Base-by-base conservation (phyloP, 2,113 vertebrate species). In the Bambusicola thoracicus region DNA sequence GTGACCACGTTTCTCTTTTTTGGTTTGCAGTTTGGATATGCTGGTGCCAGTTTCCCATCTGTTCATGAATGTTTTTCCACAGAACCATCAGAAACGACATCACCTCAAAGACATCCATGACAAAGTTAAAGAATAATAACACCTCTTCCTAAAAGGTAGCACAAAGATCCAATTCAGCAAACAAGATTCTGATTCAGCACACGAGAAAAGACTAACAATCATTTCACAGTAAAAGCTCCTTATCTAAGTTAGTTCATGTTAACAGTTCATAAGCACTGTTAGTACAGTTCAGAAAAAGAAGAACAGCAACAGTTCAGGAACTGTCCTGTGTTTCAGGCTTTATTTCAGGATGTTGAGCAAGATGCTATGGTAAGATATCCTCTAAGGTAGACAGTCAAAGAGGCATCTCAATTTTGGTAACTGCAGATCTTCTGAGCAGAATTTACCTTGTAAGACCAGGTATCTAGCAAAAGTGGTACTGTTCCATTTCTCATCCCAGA, bases 221-320 rank as follows among this genome's bases (percentile, higher is more conserved):
- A 85, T 93, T 83, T 93, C 51, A 83, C 59, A 75, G 36, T 66
- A 70, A 88, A 93, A 93, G 38, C 19, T 91, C 44, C 43, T 89
- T 69, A 85, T 73, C 24, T 55, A 72, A 73, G 51, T 66, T 83
- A 89, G 46, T 84, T 89, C 14, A 78, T 32, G 25, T 24, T 66
- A 90, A 55, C 51, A 59, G 27, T 59, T 67, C 44, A 15, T 56
- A 89, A 86, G 56, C 13, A 43, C 17, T 6, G 5, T 1, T 55
- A 46, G 44, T 81, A 56, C 2, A 51, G 19, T 38, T 53, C 78
- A 83, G 22, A 51, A 36, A 58, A 94, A 62, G 44, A 94, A 62
- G 44, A 94, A 56, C 9, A 85, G 43, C 6, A 61, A 56, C 24
- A 66, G 32, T 10, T 61, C 43, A 89, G 34, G 32, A 85, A 69